These are phyloP conservation scores for Hypomecis punctinalis DNA, from an alignment of 2,888 invertebrate species.

Conservation along the genomic window DNA sequence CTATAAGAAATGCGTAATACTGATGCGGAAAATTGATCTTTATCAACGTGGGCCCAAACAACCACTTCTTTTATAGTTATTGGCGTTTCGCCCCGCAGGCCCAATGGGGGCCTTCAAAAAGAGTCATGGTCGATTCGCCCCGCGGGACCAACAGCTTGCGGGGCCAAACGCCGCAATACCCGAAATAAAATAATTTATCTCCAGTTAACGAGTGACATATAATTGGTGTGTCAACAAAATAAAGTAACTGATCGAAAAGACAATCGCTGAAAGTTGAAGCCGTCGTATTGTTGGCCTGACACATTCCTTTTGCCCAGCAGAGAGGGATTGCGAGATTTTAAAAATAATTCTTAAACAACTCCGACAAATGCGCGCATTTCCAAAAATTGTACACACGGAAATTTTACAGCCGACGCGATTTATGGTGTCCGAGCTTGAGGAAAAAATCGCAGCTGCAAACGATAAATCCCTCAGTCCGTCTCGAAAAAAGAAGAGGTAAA, in stretches of 20 bases:
- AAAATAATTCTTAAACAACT: slow-evolving; percentile 36
- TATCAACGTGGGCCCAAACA: too few relatives aligned
- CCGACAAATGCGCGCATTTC: slow-evolving; percentile 43
- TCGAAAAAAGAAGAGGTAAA: slow-evolving; percentile 57
- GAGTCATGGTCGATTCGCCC: too few relatives aligned
- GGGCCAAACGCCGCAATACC: too few relatives aligned
- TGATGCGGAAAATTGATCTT: too few relatives aligned
- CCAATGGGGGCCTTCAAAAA: too few relatives aligned
- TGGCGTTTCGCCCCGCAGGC: too few relatives aligned
- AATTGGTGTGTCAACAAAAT: slow-evolving; percentile 70
- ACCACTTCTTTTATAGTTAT: too few relatives aligned
- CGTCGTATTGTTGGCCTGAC: slow-evolving; percentile 47
- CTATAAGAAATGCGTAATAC: too few relatives aligned
- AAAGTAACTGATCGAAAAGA: slow-evolving; percentile 41
- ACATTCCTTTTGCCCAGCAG: slow-evolving; percentile 40
- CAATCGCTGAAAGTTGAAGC: slow-evolving; percentile 30
- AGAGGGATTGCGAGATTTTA: slow-evolving; percentile 25
- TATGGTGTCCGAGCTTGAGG: slow-evolving; percentile 54
- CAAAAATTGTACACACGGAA: slow-evolving; percentile 48
- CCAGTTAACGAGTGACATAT: slow-evolving; percentile 69
- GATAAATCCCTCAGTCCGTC: slow-evolving; percentile 67
- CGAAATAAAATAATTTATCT: slow-evolving; percentile 76
- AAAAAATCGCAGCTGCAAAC: slow-evolving; percentile 63
- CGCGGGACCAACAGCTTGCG: too few relatives aligned
- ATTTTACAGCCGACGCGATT: slow-evolving; percentile 56